Evolutionary conservation across 2,888 invertebrate genomes (phyloP).

Genomic region (Drosophila histrio): DNA sequence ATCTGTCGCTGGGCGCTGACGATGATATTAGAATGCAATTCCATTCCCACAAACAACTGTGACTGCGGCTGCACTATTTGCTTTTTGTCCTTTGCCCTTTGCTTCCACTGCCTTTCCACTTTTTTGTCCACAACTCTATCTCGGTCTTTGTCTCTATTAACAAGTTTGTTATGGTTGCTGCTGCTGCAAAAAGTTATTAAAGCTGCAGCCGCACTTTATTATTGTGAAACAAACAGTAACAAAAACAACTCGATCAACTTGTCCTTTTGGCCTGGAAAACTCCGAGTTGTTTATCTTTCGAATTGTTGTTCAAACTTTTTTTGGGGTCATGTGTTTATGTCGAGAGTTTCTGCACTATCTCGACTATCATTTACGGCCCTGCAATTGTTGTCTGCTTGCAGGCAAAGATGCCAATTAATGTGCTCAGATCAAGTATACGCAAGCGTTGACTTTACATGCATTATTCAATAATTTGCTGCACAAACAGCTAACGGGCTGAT

Average conservation of each 20-base stretch:
- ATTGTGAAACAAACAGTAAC: conserved; percentile 62
- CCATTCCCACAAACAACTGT: conserved; percentile 18
- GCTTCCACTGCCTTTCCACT: neutral
- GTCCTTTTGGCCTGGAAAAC: conserved; percentile 30
- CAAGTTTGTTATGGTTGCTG: conserved; percentile 50
- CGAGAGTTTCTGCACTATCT: neutral
- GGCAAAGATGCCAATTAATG: conserved; percentile 13
- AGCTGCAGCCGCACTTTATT: conserved; percentile 74
- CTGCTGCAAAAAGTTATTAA: conserved; percentile 65
- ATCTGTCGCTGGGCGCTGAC: conserved; percentile 27
- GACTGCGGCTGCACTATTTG: conserved; percentile 9
- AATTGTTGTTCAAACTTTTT: conserved; percentile 56
- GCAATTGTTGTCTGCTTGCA: conserved; percentile 5
- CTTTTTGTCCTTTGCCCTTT: conserved; percentile 9
- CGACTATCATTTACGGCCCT: neutral
- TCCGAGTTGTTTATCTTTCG: conserved; percentile 67
- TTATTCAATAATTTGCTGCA: conserved; percentile 48
- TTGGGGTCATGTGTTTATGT: conserved; percentile 28
- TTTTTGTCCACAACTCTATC: conserved; percentile 10
- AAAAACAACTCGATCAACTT: conserved; percentile 49
- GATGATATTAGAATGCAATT: conserved; percentile 59
- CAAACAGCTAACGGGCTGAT: conserved; percentile 25
- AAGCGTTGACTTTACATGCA: neutral
- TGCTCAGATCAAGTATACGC: conserved; percentile 8
- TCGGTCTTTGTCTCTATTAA: conserved; percentile 46